phyloP scores from a whole-genome alignment of 2,113 vertebrate species.

The Pitta sordida region DNA sequence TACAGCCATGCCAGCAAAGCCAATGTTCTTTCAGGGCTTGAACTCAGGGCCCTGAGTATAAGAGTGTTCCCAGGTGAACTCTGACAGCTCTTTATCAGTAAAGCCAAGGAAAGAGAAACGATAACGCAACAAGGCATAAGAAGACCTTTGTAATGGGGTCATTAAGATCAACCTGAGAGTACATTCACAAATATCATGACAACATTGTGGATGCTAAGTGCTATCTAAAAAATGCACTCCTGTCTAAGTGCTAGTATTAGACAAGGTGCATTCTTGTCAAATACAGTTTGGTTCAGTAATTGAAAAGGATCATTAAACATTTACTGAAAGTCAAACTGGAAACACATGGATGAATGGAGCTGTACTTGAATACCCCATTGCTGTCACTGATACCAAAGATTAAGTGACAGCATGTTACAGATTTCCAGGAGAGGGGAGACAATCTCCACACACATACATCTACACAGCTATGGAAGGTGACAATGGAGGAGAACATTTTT shows the following conservation, averaged over 20 bases:
- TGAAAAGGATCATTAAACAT: constrained; percentile 76
- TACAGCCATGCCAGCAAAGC: background rate
- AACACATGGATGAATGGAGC: constrained; percentile 44
- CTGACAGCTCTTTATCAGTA: background rate
- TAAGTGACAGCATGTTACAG: background rate
- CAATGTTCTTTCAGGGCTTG: background rate
- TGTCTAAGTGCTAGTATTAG: constrained; percentile 75
- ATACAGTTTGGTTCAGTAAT: constrained; percentile 67
- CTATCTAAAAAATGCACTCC: constrained; percentile 66
- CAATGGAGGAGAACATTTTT: background rate
- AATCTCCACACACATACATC: background rate
- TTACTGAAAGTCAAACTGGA: constrained; percentile 68
- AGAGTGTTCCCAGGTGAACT: background rate
- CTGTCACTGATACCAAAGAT: constrained; percentile 2
- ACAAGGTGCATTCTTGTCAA: constrained; percentile 69
- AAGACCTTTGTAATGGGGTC: constrained; percentile 68
- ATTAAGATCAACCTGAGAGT: constrained; percentile 69
- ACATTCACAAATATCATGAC: constrained; percentile 65
- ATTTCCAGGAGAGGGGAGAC: background rate
- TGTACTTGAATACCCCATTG: background rate
- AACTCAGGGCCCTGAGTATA: background rate
- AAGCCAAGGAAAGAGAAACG: background rate
- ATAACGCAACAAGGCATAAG: constrained; percentile 14
- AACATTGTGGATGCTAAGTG: constrained; percentile 71
- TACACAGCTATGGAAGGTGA: background rate